Conservation (phyloP, 1,140 invertebrate species). For the Bombus confusus region DNA sequence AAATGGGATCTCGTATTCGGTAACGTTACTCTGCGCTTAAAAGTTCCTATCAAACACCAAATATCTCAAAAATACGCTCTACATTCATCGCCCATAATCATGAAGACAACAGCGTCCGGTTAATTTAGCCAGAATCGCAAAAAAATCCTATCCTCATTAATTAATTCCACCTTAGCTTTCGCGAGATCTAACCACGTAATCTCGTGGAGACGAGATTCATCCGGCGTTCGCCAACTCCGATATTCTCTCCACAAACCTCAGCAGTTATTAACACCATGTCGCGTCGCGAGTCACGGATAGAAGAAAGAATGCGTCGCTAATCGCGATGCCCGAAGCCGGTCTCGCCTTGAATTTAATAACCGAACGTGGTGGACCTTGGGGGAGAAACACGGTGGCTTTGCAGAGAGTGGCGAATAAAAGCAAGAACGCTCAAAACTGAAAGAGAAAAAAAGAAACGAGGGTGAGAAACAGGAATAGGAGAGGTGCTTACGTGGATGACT, state of each 20-base stretch:
- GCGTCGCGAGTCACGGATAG: background rate
- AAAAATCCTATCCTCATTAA: slow-evolving; percentile 1
- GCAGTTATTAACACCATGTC: slow-evolving; percentile 29
- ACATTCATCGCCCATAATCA: background rate
- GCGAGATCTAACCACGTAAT: background rate
- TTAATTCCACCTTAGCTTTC: background rate
- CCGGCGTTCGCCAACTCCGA: too few species aligned
- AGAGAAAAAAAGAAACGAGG: background rate
- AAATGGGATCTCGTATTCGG: too few species aligned
- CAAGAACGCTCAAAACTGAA: slow-evolving; percentile 11
- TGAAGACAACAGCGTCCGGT: background rate
- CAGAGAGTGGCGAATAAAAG: slow-evolving; percentile 6
- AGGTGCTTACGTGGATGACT: slow-evolving; percentile 14
- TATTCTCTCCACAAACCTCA: background rate
- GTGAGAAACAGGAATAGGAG: background rate
- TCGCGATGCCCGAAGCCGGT: slow-evolving; percentile 66
- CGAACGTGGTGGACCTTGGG: slow-evolving; percentile 42
- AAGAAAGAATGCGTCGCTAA: slow-evolving; percentile 1
- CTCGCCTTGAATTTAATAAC: slow-evolving; percentile 73
- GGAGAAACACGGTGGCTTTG: too few species aligned
- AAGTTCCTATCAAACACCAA: too few species aligned
- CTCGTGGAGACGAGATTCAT: too few species aligned
- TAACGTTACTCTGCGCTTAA: too few species aligned
- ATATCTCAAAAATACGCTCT: background rate
- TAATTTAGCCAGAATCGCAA: background rate